Evolutionary conservation across 2,797 vertebrate genomes (phyloP).

Genomic region (Acomys russatus): DNA sequence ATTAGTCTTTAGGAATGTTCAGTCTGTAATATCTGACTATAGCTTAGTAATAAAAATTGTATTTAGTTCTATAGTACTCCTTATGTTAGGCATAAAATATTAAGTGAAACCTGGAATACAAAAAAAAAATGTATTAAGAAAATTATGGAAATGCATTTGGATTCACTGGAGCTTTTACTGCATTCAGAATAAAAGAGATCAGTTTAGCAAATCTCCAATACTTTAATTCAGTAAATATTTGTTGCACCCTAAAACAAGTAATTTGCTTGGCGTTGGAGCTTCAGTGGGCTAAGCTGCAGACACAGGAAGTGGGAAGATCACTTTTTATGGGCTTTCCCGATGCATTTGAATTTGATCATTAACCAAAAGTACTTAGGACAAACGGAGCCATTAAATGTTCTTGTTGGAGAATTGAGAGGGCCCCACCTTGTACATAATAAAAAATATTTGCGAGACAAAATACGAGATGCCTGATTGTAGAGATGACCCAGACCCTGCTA

Average conservation of each 20-base stretch:
- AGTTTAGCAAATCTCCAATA: slow-evolving; percentile 39
- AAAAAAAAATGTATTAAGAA: neutral
- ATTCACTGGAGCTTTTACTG: slow-evolving; percentile 4
- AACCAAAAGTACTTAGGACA: neutral
- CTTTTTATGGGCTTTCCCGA: neutral
- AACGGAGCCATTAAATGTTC: neutral
- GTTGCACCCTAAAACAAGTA: neutral
- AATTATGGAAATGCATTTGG: neutral
- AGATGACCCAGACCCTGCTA: neutral
- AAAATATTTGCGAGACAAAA: slow-evolving; percentile 34
- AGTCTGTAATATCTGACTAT: slow-evolving; percentile 14
- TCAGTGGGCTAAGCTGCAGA: neutral
- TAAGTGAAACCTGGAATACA: neutral
- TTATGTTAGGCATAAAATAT: neutral
- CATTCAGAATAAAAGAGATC: slow-evolving; percentile 2
- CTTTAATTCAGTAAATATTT: slow-evolving; percentile 59
- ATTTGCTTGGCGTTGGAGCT: neutral
- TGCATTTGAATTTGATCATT: neutral
- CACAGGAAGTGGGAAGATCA: neutral
- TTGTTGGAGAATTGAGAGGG: slow-evolving; percentile 31
- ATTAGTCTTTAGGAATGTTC: neutral
- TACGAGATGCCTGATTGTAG: neutral
- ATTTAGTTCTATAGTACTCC: slow-evolving; percentile 33
- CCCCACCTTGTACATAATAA: neutral
- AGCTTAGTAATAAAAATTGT: slow-evolving; percentile 23